Evolutionary conservation across 2,888 invertebrate genomes (phyloP), one percentile per base, ranked within the genome.

Genomic region (Oscheius myriophilus): DNA sequence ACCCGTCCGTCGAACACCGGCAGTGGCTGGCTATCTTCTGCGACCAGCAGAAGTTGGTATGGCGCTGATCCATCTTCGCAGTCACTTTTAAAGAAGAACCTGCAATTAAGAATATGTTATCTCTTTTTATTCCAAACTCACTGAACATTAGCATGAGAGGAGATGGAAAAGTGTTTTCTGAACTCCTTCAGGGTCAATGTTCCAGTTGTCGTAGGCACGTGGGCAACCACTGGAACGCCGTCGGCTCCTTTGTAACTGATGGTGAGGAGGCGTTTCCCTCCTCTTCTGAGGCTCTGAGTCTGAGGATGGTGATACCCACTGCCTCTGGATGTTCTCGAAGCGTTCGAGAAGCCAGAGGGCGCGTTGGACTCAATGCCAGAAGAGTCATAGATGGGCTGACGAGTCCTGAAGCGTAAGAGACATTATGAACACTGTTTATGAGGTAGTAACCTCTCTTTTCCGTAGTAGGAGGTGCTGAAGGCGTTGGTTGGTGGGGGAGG

Each of bases 171-270:
- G 45, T 78, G 75, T n/a, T 71, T 23, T 23, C 79, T 75, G 62
- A 83, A 83, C 46, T 83, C 82, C 11, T 64, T 61, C 53, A 83
- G 58, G 9, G 80, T 83, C 67, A 83, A 64, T 16, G 68, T 59
- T 3, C 73, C 74, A 11, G 65, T 67, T 26, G 25, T 61, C 25
- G 71, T 63, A 0, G 80, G 77, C 26, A 83, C 81, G 39, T 83
- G 80, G 3, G 83, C 82, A 11, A 83, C 82, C 0, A 83, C 72
- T 2, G 82, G 83, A 7, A 82, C 81, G 14, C 76, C 79, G 64
- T 82, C 78, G 14, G 68, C 0, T 0, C 70, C 79, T 25, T 52
- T 52, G 43, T 53, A 63, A 53, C 52, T 52, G 53, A 63, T 63
- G 3, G 52, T 52, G 43, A 63, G 26, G 11, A 54, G 41, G 3